Percentiles rank a stretch among this genome's conserved stretches.
Evolutionary conservation across 2,113 vertebrate genomes (phyloP).

Genomic region (Myiopsitta monachus): DNA sequence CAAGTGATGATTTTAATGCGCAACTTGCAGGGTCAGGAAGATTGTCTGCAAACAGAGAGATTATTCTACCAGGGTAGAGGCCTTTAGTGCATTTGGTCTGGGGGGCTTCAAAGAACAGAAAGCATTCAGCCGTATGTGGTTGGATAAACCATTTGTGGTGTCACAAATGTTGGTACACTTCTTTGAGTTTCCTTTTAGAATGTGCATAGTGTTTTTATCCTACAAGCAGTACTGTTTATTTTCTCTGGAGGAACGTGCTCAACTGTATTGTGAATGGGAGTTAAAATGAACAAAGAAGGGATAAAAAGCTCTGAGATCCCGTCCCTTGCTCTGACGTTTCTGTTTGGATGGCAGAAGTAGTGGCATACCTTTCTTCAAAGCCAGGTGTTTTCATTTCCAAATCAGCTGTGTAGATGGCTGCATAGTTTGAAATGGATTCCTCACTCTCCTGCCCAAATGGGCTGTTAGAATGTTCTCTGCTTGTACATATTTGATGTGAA

Average conservation of each 20-base stretch:
- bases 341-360: neutral
- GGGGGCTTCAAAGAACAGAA: neutral
- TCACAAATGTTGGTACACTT: neutral
- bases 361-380: neutral
- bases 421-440: neutral
- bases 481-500: neutral
- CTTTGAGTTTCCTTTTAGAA: neutral
- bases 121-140: neutral
- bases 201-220: neutral
- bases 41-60: neutral
- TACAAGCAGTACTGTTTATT: neutral
- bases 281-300: neutral
- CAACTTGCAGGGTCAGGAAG: neutral
- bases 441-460: neutral
- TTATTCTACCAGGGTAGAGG: neutral
- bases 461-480: neutral
- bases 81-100: neutral
- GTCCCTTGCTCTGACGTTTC: neutral
- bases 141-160: neutral
- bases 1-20: neutral
- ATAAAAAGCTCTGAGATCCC: neutral
- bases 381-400: neutral
- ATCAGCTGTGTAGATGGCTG: neutral
- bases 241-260: neutral
- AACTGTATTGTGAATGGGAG: neutral